phyloP scores from a whole-genome alignment of 2,888 invertebrate genomes.

The Athalia circularis region DNA sequence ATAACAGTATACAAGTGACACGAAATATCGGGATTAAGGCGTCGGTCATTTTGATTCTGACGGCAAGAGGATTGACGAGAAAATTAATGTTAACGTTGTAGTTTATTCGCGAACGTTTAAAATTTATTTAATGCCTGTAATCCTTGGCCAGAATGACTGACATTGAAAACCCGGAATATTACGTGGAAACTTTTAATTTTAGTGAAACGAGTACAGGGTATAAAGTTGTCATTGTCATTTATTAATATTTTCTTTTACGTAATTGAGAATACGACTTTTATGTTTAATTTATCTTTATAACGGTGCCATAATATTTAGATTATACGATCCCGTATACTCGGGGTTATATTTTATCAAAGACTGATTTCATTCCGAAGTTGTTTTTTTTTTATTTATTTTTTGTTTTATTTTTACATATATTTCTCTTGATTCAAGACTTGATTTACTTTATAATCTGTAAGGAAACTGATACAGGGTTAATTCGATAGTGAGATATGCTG shows the following conservation, averaged over 20 bases:
- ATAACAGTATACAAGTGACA: background rate
- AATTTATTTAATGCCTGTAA: too few species aligned
- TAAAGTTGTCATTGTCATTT: conserved; percentile 47
- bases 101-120: too few species aligned
- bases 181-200: conserved; percentile 31
- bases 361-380: conserved; percentile 30
- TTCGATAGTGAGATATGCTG: background rate
- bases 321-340: background rate
- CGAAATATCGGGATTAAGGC: background rate
- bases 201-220: conserved; percentile 56
- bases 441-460: conserved; percentile 27
- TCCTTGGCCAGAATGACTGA: background rate
- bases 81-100: background rate
- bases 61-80: background rate
- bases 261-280: background rate
- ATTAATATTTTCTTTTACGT: conserved; percentile 3
- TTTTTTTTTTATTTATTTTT: conserved; percentile 31
- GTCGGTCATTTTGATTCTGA: conserved; percentile 6
- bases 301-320: background rate
- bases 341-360: background rate
- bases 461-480: conserved; percentile 39
- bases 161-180: background rate
- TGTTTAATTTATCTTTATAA: background rate
- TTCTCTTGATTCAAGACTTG: conserved; percentile 26
- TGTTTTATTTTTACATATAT: conserved; percentile 35